A percentile compares a stretch with the other conserved stretches of the same genome.
Conservation (phyloP, 1,140 invertebrate species). For the Drosophila aff. region DNA sequence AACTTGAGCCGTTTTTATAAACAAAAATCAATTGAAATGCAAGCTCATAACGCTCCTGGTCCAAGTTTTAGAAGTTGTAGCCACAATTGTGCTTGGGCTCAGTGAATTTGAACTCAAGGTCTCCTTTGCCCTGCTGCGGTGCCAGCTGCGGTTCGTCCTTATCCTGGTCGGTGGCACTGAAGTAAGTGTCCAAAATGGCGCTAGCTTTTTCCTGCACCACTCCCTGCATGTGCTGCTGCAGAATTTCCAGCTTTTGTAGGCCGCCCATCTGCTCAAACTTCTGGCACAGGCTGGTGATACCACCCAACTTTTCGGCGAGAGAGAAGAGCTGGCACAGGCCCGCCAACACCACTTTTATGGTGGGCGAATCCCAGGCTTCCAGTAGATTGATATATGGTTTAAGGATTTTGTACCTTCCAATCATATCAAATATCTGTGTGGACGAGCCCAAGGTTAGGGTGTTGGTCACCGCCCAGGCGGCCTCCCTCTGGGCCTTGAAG, state of each 20-base stretch:
- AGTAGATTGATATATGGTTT: neutral
- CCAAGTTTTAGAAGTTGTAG: neutral
- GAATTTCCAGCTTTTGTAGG: neutral
- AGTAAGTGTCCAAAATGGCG: neutral
- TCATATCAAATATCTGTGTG: neutral
- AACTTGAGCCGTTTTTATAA: neutral
- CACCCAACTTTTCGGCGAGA: neutral
- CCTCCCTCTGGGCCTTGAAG: slow-evolving; percentile 99
- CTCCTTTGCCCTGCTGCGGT: neutral
- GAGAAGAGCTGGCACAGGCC: neutral
- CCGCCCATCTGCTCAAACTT: neutral
- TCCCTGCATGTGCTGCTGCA: neutral
- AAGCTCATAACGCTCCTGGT: neutral
- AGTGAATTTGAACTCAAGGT: neutral
- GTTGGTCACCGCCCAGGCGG: slow-evolving; percentile 91
- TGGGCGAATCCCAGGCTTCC: neutral
- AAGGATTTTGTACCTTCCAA: neutral
- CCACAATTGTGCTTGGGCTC: neutral
- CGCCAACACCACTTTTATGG: neutral
- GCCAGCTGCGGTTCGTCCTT: neutral
- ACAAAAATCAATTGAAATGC: neutral
- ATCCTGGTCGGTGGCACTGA: neutral
- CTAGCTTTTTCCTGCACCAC: neutral
- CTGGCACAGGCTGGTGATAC: neutral
- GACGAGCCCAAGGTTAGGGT: neutral